phyloP scores from a whole-genome alignment of 2,888 invertebrate genomes.

The Macropis europaea region DNA sequence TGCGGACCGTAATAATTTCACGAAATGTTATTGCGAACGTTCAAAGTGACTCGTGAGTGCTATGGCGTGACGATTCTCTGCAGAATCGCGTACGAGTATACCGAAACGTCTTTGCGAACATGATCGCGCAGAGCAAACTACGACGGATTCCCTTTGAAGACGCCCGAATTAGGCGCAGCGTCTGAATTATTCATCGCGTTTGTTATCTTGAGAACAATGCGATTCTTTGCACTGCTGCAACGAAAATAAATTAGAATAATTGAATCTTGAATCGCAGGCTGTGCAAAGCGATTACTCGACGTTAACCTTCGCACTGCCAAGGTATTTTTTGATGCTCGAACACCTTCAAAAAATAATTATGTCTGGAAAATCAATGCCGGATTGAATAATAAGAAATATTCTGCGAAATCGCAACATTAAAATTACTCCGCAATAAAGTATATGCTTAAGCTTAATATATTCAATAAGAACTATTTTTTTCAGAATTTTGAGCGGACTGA shows the following conservation, averaged over 20 bases:
- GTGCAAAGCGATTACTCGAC: no score
- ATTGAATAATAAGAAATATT: no score
- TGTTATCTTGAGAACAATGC: not conserved
- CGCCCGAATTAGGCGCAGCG: not conserved
- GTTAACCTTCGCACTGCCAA: no score
- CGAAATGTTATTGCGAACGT: conserved; percentile 46
- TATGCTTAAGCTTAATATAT: no score
- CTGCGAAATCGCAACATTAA: no score
- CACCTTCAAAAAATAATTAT: no score
- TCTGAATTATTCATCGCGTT: not conserved
- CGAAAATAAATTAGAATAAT: not conserved
- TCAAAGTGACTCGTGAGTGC: conserved; percentile 50
- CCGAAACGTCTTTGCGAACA: conserved; percentile 14
- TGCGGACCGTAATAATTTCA: conserved; percentile 19
- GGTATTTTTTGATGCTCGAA: no score
- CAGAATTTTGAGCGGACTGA: no score
- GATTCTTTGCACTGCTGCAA: not conserved
- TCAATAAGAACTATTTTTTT: no score
- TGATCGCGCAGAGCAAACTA: conserved; percentile 23
- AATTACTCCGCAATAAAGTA: no score
- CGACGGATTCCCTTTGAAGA: not conserved
- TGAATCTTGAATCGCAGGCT: no score
- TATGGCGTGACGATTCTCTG: conserved; percentile 54
- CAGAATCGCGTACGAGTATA: conserved; percentile 11
- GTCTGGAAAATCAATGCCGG: no score